phyloP scores from a whole-genome alignment of 2,888 invertebrate genomes.

The Trachelus iudaicus region DNA sequence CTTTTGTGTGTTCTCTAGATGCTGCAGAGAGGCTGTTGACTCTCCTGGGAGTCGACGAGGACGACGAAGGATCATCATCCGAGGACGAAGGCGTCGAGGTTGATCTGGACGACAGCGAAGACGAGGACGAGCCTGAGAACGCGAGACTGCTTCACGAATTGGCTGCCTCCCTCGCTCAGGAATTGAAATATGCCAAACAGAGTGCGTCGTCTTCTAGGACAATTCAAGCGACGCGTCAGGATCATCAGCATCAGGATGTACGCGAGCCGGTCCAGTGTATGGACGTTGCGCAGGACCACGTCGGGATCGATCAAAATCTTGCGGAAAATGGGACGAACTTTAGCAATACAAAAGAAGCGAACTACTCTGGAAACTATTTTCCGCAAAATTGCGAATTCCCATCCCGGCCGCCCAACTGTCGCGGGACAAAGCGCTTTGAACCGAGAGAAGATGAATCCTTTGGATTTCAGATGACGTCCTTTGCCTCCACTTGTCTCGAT shows the following conservation, averaged over 20 bases:
- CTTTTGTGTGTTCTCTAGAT: constrained; percentile 35
- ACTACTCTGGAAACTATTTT: not conserved
- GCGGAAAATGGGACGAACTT: not conserved
- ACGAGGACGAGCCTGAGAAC: constrained; percentile 35
- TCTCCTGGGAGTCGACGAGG: constrained; percentile 49
- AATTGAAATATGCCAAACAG: constrained; percentile 43
- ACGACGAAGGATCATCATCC: constrained; percentile 47
- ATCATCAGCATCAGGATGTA: constrained; percentile 1
- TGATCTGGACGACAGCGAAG: constrained; percentile 45
- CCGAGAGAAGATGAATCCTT: not conserved
- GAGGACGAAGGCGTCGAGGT: constrained; percentile 60
- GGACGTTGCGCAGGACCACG: constrained; percentile 37
- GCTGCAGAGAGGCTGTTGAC: constrained; percentile 55
- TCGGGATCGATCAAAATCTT: constrained; percentile 1
- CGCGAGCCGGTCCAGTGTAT: constrained; percentile 28
- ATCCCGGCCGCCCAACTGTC: not conserved
- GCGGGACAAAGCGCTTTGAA: not conserved
- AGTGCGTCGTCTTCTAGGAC: constrained; percentile 16
- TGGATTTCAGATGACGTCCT: not conserved
- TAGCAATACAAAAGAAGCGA: not conserved
- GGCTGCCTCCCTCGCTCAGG: constrained; percentile 51
- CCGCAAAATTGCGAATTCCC: not conserved
- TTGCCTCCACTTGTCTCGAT: constrained; percentile 3
- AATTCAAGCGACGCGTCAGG: constrained; percentile 6
- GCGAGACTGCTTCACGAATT: constrained; percentile 49